phyloP scores from a whole-genome alignment of 2,113 vertebrate genomes.

The Rattus norvegicus region DNA sequence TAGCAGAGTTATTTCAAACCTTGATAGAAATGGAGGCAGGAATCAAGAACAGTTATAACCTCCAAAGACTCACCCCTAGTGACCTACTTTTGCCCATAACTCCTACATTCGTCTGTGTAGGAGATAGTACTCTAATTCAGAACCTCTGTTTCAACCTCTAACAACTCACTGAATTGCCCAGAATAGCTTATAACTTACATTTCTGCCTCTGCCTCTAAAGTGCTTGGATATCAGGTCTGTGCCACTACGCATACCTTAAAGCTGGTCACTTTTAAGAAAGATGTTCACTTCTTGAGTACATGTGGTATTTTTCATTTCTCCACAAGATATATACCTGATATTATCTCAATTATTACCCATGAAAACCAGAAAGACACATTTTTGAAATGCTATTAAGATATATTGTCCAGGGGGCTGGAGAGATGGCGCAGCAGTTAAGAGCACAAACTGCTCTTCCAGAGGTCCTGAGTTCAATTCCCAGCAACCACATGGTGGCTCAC shows the following conservation, averaged over 20 bases:
- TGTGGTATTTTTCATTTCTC: not conserved
- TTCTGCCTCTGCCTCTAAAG: not conserved
- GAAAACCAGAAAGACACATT: not conserved
- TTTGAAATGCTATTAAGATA: constrained; percentile 15
- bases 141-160: not conserved
- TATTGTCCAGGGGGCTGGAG: not conserved
- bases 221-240: not conserved
- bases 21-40: not conserved
- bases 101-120: too few relatives aligned
- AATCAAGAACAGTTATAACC: not conserved
- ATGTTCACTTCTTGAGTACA: constrained; percentile 11
- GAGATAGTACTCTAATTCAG: not conserved
- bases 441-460: too few relatives aligned
- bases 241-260: not conserved
- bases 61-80: not conserved
- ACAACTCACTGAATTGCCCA: not conserved
- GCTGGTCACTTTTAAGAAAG: constrained; percentile 31
- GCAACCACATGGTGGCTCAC: too few relatives aligned
- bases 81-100: not conserved
- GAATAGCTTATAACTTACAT: not conserved
- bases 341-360: constrained; percentile 29
- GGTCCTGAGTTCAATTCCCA: too few relatives aligned
- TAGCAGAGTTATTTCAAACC: not conserved
- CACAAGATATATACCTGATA: not conserved
- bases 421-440: too few relatives aligned